Conservation (phyloP, 2,888 invertebrate genomes). For the Cephonodes hylas region DNA sequence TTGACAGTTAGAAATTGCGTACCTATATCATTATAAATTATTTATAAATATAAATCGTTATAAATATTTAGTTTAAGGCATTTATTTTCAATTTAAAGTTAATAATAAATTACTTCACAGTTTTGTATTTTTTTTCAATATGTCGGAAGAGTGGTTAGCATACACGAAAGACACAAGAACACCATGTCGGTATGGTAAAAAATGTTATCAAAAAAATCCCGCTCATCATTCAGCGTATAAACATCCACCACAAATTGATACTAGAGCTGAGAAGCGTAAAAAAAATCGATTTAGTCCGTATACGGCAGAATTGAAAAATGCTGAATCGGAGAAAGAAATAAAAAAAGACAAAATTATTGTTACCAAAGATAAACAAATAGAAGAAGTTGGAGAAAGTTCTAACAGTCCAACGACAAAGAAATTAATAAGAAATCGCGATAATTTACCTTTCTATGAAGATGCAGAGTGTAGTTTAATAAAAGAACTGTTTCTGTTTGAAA, state of each 20-base stretch:
- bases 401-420: background rate
- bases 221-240: constrained; percentile 87
- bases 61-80: background rate
- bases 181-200: constrained; percentile 87
- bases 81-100: background rate
- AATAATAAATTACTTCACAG: background rate
- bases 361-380: constrained; percentile 5
- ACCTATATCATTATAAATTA: too few species aligned
- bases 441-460: constrained; percentile 61
- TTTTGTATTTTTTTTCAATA: constrained; percentile 22
- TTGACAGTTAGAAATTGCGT: too few species aligned
- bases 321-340: constrained; percentile 18
- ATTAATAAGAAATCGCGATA: constrained; percentile 38
- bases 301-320: constrained; percentile 25
- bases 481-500: constrained; percentile 89
- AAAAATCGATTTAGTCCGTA: constrained; percentile 48
- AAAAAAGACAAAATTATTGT: constrained; percentile 6
- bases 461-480: constrained; percentile 82
- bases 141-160: constrained; percentile 64
- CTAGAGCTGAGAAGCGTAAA: constrained; percentile 33
- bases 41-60: too few species aligned
- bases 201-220: constrained; percentile 91
- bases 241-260: constrained; percentile 82
- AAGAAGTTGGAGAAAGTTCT: background rate
- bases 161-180: constrained; percentile 71